Conservation (phyloP, 2,113 vertebrate genomes). For the Eclectus roratus region DNA sequence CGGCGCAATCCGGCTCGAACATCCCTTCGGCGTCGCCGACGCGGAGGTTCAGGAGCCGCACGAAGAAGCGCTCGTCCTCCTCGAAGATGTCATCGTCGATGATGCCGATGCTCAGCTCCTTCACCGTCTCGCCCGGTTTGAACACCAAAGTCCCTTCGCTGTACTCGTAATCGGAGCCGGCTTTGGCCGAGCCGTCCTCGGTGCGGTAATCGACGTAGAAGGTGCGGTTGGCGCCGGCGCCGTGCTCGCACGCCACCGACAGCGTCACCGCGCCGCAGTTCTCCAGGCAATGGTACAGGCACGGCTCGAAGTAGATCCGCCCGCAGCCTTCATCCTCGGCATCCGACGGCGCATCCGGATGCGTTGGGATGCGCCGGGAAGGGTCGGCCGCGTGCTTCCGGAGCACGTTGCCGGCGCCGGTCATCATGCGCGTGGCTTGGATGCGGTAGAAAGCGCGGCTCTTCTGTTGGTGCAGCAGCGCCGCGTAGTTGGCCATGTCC, state of each 20-base stretch:
- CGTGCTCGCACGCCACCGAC: slow-evolving; percentile 82
- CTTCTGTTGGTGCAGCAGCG: slow-evolving; percentile 94
- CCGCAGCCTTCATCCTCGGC: slow-evolving; percentile 75
- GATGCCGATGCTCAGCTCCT: slow-evolving; percentile 87
- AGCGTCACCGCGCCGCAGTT: slow-evolving; percentile 89
- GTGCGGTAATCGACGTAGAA: slow-evolving; percentile 97
- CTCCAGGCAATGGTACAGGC: slow-evolving; percentile 94
- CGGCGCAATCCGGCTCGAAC: slow-evolving; percentile 88
- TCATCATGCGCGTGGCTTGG: slow-evolving; percentile 93
- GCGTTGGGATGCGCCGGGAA: slow-evolving; percentile 57
- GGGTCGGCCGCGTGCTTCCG: slow-evolving; percentile 87
- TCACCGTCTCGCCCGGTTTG: slow-evolving; percentile 78
- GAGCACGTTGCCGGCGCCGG: slow-evolving; percentile 91
- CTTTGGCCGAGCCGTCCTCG: slow-evolving; percentile 93
- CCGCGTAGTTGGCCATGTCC: slow-evolving; percentile 93
- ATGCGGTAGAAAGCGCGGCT: slow-evolving; percentile 97
- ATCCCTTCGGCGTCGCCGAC: slow-evolving; percentile 92
- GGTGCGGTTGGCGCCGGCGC: slow-evolving; percentile 84
- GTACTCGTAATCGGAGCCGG: slow-evolving; percentile 93
- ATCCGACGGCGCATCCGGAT: slow-evolving; percentile 45
- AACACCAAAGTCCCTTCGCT: slow-evolving; percentile 79
- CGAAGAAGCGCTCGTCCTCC: slow-evolving; percentile 97
- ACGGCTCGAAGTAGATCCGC: slow-evolving; percentile 88
- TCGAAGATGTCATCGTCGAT: slow-evolving; percentile 98
- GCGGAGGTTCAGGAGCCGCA: slow-evolving; percentile 90